phyloP scores from a whole-genome alignment of 2,888 invertebrate genomes.

The Willowsia nigromaculata region DNA sequence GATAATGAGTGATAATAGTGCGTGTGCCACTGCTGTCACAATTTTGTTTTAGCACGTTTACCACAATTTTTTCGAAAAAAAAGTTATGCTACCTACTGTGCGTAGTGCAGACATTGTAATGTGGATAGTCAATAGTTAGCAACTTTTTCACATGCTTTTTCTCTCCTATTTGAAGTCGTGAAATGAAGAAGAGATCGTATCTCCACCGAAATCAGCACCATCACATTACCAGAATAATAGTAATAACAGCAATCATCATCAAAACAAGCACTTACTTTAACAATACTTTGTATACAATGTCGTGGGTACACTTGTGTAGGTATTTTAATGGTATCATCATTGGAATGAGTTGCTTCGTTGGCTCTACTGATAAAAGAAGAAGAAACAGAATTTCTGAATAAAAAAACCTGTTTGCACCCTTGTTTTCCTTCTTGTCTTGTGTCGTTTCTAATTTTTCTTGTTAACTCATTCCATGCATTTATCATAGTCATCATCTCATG shows the following conservation, averaged over 20 bases:
- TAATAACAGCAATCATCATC: slow-evolving; percentile 18
- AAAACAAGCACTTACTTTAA: background rate
- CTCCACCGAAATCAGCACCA: slow-evolving; percentile 24
- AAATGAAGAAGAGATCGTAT: slow-evolving; percentile 1
- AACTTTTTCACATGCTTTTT: background rate
- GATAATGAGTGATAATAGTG: background rate
- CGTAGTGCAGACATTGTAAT: background rate
- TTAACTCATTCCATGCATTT: slow-evolving; percentile 40
- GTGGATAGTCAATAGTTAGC: background rate
- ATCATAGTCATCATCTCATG: background rate
- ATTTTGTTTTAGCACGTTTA: background rate
- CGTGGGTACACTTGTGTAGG: background rate
- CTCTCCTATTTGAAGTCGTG: background rate
- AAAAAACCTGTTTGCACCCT: slow-evolving; percentile 60
- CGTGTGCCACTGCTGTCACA: background rate
- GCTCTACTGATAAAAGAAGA: background rate
- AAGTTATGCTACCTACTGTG: background rate
- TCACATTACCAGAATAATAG: slow-evolving; percentile 2
- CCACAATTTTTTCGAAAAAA: background rate
- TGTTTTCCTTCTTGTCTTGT: background rate
- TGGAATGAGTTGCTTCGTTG: background rate
- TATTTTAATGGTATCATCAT: background rate
- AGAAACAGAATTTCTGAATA: background rate
- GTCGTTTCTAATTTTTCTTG: background rate
- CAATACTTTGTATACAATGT: background rate